phyloP scores from a whole-genome alignment of 1,140 invertebrate species.

The Trachelipus rathkii region DNA sequence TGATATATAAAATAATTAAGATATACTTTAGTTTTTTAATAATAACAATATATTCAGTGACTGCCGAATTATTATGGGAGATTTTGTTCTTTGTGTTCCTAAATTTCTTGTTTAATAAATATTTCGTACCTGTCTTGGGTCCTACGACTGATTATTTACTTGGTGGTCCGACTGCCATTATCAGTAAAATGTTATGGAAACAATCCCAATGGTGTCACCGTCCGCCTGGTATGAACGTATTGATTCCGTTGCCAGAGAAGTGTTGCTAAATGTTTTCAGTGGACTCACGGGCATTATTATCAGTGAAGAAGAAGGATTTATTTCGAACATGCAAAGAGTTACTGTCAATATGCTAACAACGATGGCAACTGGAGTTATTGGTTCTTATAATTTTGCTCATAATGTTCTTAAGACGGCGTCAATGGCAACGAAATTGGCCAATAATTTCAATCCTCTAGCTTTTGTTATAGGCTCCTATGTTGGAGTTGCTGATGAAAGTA shows the following conservation, averaged over 20 bases:
- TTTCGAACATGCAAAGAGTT: no score
- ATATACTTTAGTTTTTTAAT: background rate
- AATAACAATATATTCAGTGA: background rate
- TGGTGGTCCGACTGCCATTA: background rate
- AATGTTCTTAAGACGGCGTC: no score
- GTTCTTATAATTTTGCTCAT: no score
- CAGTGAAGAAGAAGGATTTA: no score
- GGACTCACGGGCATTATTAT: background rate
- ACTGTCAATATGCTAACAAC: no score
- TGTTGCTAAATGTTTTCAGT: background rate
- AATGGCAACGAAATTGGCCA: no score
- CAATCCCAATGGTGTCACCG: background rate
- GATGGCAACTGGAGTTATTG: no score
- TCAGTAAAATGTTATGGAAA: background rate
- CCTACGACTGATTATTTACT: background rate
- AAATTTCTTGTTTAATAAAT: background rate
- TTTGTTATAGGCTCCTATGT: no score
- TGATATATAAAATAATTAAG: background rate
- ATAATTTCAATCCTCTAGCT: no score
- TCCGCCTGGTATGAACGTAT: background rate
- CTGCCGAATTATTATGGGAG: background rate
- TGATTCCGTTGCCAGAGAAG: background rate
- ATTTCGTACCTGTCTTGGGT: background rate
- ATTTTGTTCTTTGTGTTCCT: background rate
- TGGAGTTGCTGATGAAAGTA: no score